phyloP scores from a whole-genome alignment of 1,140 invertebrate genomes.

The Atta colombica region DNA sequence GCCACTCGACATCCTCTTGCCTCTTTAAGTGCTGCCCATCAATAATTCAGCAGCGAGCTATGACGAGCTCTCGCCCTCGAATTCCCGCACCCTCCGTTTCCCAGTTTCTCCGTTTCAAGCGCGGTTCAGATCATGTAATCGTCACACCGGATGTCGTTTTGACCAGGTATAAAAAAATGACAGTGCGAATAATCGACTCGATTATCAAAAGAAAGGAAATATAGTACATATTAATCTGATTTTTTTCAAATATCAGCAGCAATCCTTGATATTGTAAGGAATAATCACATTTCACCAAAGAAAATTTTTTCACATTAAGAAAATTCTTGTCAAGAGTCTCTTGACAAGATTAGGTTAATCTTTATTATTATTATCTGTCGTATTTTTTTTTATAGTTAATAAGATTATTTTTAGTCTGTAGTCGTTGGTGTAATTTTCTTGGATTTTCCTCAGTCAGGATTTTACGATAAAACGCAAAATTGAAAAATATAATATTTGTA shows the following conservation, averaged over 20 bases:
- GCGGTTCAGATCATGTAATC: not conserved
- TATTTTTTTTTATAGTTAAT: not conserved
- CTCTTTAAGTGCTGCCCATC: slow-evolving; percentile 80
- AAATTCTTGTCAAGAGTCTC: not conserved
- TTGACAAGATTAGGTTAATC: not conserved
- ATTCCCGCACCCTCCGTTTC: slow-evolving; percentile 26
- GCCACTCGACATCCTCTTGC: slow-evolving; percentile 58
- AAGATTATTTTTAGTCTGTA: not conserved
- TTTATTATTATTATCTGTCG: not conserved
- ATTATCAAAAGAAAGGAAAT: not conserved
- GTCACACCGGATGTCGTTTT: not conserved
- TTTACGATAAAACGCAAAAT: not conserved
- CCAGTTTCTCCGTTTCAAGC: not conserved
- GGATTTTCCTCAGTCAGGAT: not conserved
- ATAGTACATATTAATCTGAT: not conserved
- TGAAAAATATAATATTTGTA: not conserved
- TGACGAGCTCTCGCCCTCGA: slow-evolving; percentile 78
- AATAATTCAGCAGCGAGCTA: slow-evolving; percentile 84
- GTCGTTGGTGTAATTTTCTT: not conserved
- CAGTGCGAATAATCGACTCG: slow-evolving; percentile 36
- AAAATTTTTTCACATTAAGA: not conserved
- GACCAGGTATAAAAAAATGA: not conserved
- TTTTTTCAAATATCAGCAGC: not conserved
- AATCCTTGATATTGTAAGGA: not conserved
- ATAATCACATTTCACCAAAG: not conserved